A percentile compares a stretch with the other conserved stretches of the same genome.
These are phyloP conservation scores for Eilema sororculum DNA, from an alignment of 2,888 invertebrate species.

Conservation along the genomic window DNA sequence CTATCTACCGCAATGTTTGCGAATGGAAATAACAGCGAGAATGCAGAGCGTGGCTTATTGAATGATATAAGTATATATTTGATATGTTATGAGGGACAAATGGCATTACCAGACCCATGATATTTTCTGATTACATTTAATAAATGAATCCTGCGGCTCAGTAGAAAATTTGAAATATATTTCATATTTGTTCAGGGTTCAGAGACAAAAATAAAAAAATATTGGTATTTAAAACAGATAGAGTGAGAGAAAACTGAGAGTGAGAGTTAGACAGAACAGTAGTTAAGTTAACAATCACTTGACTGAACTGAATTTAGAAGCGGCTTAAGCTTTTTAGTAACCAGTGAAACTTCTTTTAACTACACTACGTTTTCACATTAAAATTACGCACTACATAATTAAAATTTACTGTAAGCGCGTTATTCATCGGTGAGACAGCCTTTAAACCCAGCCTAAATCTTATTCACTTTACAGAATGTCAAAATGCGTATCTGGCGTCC, in stretches of 20 bases:
- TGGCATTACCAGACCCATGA: neutral
- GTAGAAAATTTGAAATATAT: neutral
- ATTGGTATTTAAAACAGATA: too few relatives aligned
- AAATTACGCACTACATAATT: too few relatives aligned
- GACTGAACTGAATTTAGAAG: too few relatives aligned
- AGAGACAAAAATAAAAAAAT: too few relatives aligned
- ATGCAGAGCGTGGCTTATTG: neutral
- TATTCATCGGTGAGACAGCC: too few relatives aligned
- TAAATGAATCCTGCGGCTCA: neutral
- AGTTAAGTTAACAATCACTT: neutral
- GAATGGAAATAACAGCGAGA: neutral
- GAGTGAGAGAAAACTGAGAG: too few relatives aligned
- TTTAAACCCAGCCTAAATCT: neutral
- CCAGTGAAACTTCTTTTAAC: too few relatives aligned
- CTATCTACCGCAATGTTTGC: neutral
- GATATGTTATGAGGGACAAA: neutral
- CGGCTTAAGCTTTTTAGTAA: too few relatives aligned
- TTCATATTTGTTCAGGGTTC: neutral
- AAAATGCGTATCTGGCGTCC: neutral
- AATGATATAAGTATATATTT: neutral
- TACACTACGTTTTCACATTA: too few relatives aligned
- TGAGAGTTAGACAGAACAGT: too few relatives aligned
- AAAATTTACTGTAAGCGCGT: too few relatives aligned
- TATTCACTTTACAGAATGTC: neutral
- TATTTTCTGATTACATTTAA: neutral